Percentiles rank a stretch among this genome's conserved stretches.
phyloP scores from a whole-genome alignment of 1,140 invertebrate species.

The Xylocopa sonorina region DNA sequence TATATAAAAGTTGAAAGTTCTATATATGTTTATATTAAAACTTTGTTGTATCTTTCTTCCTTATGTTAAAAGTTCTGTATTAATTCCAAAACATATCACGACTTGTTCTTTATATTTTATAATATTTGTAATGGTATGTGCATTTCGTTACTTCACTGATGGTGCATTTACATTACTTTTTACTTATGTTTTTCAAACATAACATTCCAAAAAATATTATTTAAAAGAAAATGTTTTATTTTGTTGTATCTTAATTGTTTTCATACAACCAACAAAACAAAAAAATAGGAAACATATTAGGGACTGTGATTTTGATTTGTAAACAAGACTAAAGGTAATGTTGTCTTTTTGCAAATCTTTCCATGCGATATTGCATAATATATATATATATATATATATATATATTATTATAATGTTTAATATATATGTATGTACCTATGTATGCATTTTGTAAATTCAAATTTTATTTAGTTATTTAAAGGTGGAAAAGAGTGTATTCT shows the following conservation, averaged over 20 bases:
- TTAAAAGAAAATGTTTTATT: conserved; percentile 3
- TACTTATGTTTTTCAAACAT: conserved; percentile 12
- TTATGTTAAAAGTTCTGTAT: conserved; percentile 30
- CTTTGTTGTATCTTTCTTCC: conserved; percentile 20
- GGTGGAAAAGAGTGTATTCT: not conserved
- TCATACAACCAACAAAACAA: not conserved
- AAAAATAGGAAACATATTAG: conserved; percentile 19
- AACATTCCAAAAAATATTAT: conserved; percentile 10
- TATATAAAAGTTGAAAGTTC: not conserved
- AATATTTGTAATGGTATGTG: conserved; percentile 14
- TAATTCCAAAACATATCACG: conserved; percentile 46
- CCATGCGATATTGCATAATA: conserved; percentile 20
- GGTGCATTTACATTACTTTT: not conserved
- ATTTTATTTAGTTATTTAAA: conserved; percentile 22
- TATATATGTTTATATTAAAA: not conserved
- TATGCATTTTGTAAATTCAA: conserved; percentile 44
- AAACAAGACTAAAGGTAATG: conserved; percentile 49
- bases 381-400: not conserved
- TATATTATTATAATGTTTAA: conserved; percentile 40
- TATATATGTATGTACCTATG: conserved; percentile 10
- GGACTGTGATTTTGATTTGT: conserved; percentile 49
- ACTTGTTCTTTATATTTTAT: conserved; percentile 29
- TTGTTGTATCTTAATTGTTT: conserved; percentile 15
- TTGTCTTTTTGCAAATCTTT: conserved; percentile 50
- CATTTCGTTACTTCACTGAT: conserved; percentile 1